Evolutionary conservation across 2,888 invertebrate genomes (phyloP), one percentile per base, ranked within the genome.

Genomic region (Corbicula japonica): DNA sequence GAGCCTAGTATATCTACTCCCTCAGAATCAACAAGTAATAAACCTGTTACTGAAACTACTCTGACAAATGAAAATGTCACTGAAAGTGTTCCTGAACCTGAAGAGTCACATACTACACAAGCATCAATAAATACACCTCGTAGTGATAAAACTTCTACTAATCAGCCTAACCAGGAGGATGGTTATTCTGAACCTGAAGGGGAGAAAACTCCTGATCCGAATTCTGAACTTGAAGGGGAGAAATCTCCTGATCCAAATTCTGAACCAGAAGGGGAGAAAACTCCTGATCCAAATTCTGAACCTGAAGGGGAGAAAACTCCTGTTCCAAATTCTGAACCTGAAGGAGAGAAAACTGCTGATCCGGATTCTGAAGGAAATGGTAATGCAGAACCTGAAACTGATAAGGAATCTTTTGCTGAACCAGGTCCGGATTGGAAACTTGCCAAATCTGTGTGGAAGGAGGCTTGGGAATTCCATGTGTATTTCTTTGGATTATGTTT

Each of bases 391-490:
- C 61, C 80, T 18, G 80, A 83, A 62, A 30, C 75, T 10, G 86
- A 83, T 58, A 77, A 70, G 10, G 76, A 75, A 54, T 73, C 85
- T 1, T 86, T 87, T 63, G 86, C 89, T n/a, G 92, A 92, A 60
- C 91, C 92, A 15, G 87, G 86, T n/a, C 92, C 92, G 12, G 88
- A 92, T 28, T 93, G 92, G 92, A 83, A 80, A 12, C 52, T 76
- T 3, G 92, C 92, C 6, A 91, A 90, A 82, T 46, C 74, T 18
- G 62, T 81, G 28, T 92, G 91, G 90, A 95, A 96, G 0, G 96
- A 97, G 84, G 97, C 97, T 1, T 98, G 98, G 98, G 97, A 97
- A 90, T 95, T 98, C 10, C 98, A 98, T 92, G 96, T 98, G 5
- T 98, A 98, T 94, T 94, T 97, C 48, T 96, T 97, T 0, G 98